Base-by-base conservation (phyloP, 1,140 invertebrate species). In the Sminthurinus signatus region DNA sequence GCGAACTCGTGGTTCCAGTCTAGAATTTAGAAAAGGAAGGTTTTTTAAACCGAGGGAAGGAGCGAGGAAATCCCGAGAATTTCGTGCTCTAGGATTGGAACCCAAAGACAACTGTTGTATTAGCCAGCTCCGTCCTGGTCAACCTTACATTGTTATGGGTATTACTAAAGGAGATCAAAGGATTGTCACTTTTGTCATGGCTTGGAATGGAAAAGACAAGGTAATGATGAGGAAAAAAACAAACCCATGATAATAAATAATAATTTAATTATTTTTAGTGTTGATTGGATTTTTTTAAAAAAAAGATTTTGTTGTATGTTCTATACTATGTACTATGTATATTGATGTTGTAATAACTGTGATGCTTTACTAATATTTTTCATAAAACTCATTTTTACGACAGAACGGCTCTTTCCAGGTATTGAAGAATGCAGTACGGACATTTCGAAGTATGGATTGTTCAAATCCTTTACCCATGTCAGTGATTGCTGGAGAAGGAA, bases 71-170 rank as follows among this genome's bases (percentile, higher is more conserved):
- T 72, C 27, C 64, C 72, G 44, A 66, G 73, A 60, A 68, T 73
- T 25, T 73, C 79, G 64, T 15, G 71, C 70, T 0, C 71, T 80
- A 5, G 64, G 71, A 23, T 73, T 81, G 42, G 75, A 76, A 46
- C 73, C 75, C 48, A 76, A 76, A 27, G 75, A 77, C 17, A 60
- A 70, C 2, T 81, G 80, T 68, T 79, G 77, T 61, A 73, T 75
- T 21, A 68, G 73, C 10, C 64, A 75, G 39, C 64, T 73, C 12
- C 63, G 70, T 15, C 65, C 71, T 69, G 60, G 68, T 25, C 60
- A 65, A 23, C 64, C 68, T 10, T 81, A 78, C 67, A 76, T 82
- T 27, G 75, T 82, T 27, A 82, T 83, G 81, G 81, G 80, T 15
- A 70, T 74, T 52, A 73, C 72, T 17, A 64, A 69, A 17, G 75